Base-by-base conservation (phyloP, 2,113 vertebrate species). In the Poeciliopsis occidentalis region DNA sequence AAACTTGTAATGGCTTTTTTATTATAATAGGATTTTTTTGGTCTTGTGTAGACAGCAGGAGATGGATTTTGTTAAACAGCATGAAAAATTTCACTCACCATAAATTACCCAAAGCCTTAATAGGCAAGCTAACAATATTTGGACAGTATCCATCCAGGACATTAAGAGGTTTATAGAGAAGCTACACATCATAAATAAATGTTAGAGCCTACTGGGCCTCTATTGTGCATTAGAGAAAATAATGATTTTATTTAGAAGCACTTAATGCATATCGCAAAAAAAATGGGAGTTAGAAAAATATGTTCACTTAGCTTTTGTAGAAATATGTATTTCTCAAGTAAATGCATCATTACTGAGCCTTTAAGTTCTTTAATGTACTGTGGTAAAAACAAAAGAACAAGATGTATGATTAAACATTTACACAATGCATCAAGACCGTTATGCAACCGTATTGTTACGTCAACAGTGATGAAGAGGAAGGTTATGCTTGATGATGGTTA, bases 61-160 rank as follows among this genome's bases (percentile, higher is more conserved):
- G 71, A 71, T 69, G 22, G 47, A 24, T 80, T 83, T 41, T 75
- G 44, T 69, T 77, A 63, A 67, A 54, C 27, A 29, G 54, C 37
- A 37, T 73, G 67, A 84, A 73, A 69, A 75, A 63, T 73, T 68
- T 71, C 37, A 27, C 57, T 51, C 69, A 12, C 67, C 69, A 81
- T 87, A 69, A 72, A 67, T 81, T 79, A 78, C 54, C 69, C 8
- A 4, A 51, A 22, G 32, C 54, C 47, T 69, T 86, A 80, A 82
- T 82, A 44, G 69, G 66, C 37, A 31, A 51, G 32, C 69, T 71
- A 77, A 34, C 30, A 31, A 64, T 69, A 74, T 81, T 77, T 79
- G 37, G 64, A 67, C 60, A 24, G 39, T 44, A 71, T 60, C 75
- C 71, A 73, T 76, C 22, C 64, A 24, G 63, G 60, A 79, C 64